A percentile compares a stretch with the other conserved stretches of the same genome.
phyloP scores from a whole-genome alignment of 2,888 invertebrate species.

The Ennomos quercinarius region DNA sequence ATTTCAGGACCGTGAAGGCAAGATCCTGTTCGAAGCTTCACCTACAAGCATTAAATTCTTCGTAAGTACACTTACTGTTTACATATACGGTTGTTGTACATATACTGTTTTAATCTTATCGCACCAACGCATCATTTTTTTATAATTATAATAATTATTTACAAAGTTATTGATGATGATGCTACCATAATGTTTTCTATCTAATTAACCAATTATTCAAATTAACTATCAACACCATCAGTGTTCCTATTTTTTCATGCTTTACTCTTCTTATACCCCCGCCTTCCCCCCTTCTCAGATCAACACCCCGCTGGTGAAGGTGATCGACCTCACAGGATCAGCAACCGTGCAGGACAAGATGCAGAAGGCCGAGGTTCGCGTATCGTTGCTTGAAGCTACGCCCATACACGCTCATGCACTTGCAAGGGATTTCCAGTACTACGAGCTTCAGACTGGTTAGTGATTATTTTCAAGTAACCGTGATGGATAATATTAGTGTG shows the following conservation, averaged over 20 bases:
- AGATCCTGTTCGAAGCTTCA: slow-evolving; percentile 66
- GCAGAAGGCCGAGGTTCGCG: slow-evolving; percentile 80
- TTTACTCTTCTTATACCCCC: too few species aligned
- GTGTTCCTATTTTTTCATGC: too few species aligned
- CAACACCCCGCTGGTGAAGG: slow-evolving; percentile 79
- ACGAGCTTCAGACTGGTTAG: slow-evolving; percentile 81
- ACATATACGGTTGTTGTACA: too few species aligned
- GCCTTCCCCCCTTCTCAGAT: slow-evolving; percentile 27
- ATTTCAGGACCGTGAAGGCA: slow-evolving; percentile 70
- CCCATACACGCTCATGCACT: slow-evolving; percentile 77
- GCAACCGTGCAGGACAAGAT: slow-evolving; percentile 76
- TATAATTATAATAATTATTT: too few species aligned
- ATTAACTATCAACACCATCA: too few species aligned
- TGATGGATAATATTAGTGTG: too few species aligned
- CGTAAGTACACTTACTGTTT: slow-evolving; percentile 63
- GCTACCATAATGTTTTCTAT: too few species aligned
- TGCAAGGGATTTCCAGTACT: slow-evolving; percentile 84
- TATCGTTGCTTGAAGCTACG: slow-evolving; percentile 80
- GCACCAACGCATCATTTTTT: too few species aligned
- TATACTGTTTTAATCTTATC: too few species aligned
- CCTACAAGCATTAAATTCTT: slow-evolving; percentile 67
- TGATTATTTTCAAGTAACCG: too few species aligned
- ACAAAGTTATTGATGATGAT: too few species aligned
- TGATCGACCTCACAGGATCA: slow-evolving; percentile 81
- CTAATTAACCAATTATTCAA: too few species aligned